These are phyloP conservation scores for Eciton burchellii DNA, from an alignment of 1,140 invertebrate species.

Conservation along the genomic window DNA sequence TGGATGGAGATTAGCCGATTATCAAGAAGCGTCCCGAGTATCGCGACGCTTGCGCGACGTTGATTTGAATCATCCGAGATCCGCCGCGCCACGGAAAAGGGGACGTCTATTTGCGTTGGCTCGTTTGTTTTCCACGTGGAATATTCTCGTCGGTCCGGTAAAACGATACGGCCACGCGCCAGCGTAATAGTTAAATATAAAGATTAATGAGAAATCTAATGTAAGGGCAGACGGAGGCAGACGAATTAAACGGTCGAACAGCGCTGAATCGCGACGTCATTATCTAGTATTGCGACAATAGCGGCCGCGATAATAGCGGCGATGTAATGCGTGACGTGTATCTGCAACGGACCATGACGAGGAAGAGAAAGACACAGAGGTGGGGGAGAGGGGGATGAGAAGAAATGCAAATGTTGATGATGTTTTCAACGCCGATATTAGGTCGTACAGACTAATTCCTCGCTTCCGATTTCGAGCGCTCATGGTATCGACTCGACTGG, in stretches of 20 bases:
- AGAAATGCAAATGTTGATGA: too few species aligned
- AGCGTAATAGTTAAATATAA: conserved; percentile 9
- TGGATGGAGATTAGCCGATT: conserved; percentile 51
- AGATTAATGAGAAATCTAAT: not conserved
- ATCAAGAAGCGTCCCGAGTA: conserved; percentile 50
- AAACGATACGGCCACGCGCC: not conserved
- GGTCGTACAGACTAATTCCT: too few species aligned
- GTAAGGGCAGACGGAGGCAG: too few species aligned
- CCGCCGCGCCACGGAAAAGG: conserved; percentile 37
- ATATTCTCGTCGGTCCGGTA: not conserved
- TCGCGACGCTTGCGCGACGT: conserved; percentile 39
- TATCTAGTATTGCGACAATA: too few species aligned
- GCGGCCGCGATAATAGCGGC: not conserved
- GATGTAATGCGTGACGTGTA: not conserved
- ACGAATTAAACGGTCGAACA: not conserved
- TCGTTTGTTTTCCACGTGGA: not conserved
- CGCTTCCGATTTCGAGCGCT: too few species aligned
- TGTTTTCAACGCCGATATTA: too few species aligned
- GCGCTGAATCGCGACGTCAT: not conserved
- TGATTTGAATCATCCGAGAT: conserved; percentile 33
- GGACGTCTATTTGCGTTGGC: conserved; percentile 39
- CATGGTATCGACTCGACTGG: too few species aligned
- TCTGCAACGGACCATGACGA: not conserved
- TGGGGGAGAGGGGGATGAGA: too few species aligned
- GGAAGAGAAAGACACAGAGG: too few species aligned